Evolutionary conservation across 64 coral and sea anemone genomes (phyloP), one percentile per base, ranked within the genome.

Genomic region (Astreopora myriophthalma): DNA sequence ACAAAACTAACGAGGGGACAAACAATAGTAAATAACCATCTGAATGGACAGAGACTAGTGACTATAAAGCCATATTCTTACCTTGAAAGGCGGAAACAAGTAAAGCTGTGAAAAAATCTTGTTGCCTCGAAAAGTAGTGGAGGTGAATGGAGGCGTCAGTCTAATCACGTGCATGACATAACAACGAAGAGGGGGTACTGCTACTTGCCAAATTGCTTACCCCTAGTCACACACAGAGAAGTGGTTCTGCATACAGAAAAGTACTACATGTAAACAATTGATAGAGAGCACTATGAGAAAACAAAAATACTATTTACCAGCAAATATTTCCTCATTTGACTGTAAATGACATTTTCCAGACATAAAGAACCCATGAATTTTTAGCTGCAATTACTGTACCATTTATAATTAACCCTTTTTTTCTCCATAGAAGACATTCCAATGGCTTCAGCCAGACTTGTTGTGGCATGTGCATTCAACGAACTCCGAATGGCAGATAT

Each of bases 391-490:
- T 19, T 55, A 16, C 51, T 55, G 17, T 16, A 13, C 51, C 10
- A 55, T 55, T 55, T n/a, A n/a, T n/a, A 19, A 19, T 16, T 16
- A 19, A 13, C 10, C 51, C 10, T 16, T 55, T 19, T 55, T 55
- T 55, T 55, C 10, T 55, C 16, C 51, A 55, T 3, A 55, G 8
- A 55, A 55, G 16, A 19, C 10, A 55, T 13, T 55, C 51, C 51
- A 16, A 16, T 55, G 51, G 51, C 51, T 55, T 55, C 51, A 13
- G 51, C 51, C 1, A 55, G 17, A 55, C 51, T 55, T 55, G 51
- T 55, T 55, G 39, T 76, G 73, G 73, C 40, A 76, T 48, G 38
- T 48, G 73, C 24, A 37, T 76, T 76, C 38, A 76, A 76, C 24
- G 40, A 76, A 76, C 1, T 76, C 8, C 2, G 40, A 39, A 19